Conservation (phyloP, 1,140 invertebrate genomes). For the Drosophila chauvacae region DNA sequence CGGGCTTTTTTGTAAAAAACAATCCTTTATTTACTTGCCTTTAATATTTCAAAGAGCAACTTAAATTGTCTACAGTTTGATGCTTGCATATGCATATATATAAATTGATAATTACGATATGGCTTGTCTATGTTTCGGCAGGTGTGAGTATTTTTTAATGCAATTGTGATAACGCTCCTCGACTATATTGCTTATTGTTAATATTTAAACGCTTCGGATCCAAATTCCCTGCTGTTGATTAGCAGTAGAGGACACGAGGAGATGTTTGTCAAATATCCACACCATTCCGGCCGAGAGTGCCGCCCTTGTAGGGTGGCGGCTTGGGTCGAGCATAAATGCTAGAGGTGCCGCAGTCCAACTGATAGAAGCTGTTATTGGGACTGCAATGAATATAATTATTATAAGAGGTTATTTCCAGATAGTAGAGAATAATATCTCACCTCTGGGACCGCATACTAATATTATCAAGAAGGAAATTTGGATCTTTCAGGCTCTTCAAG, state of each 20-base stretch:
- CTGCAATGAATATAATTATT: conserved; percentile 33
- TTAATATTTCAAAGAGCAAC: conserved; percentile 32
- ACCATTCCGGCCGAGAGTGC: conserved; percentile 62
- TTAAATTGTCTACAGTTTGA: conserved; percentile 34
- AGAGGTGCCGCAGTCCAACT: conserved; percentile 64
- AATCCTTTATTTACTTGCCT: conserved; percentile 36
- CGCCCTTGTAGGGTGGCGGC: conserved; percentile 81
- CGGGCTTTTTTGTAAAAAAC: conserved; percentile 31
- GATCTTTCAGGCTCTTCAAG: conserved; percentile 81
- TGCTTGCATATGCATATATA: conserved; percentile 24
- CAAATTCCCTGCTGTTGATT: not conserved
- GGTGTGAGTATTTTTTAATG: conserved; percentile 42
- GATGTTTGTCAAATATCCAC: conserved; percentile 84
- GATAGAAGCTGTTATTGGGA: conserved; percentile 79
- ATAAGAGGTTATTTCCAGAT: not conserved
- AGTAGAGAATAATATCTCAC: conserved; percentile 15
- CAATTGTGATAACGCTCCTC: conserved; percentile 28
- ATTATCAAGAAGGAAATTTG: conserved; percentile 77
- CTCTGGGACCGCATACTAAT: conserved; percentile 77
- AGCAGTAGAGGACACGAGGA: conserved; percentile 80
- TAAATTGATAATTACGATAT: conserved; percentile 49
- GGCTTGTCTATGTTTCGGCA: conserved; percentile 46
- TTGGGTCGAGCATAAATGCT: conserved; percentile 78
- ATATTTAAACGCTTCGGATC: conserved; percentile 3
- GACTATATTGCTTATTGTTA: conserved; percentile 58